phyloP scores from a whole-genome alignment of 2,888 invertebrate genomes.

The Drymonia ruficornis region DNA sequence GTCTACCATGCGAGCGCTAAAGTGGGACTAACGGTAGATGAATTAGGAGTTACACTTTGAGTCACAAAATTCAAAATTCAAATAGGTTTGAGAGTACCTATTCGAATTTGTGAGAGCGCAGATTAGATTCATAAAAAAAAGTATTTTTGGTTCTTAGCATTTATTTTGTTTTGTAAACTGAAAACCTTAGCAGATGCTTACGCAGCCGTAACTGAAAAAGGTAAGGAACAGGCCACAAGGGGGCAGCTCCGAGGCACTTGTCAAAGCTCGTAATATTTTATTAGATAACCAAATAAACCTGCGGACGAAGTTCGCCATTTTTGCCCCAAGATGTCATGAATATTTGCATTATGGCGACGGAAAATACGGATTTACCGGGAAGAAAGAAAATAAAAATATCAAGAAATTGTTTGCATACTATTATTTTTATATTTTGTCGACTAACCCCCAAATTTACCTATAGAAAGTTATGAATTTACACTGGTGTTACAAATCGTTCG shows the following conservation, averaged over 20 bases:
- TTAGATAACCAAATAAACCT: conserved; percentile 82
- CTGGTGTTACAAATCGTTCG: no score
- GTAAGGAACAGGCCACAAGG: conserved; percentile 64
- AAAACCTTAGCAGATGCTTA: conserved; percentile 55
- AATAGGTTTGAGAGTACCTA: no score
- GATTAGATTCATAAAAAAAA: no score
- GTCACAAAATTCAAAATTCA: no score
- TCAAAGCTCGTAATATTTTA: conserved; percentile 83
- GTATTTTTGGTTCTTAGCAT: conserved; percentile 5
- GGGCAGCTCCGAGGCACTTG: conserved; percentile 74
- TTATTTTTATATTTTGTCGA: no score
- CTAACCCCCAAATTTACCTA: no score
- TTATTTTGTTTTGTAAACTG: conserved; percentile 49
- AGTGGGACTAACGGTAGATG: no score
- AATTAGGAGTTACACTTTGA: no score
- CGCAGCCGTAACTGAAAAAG: conserved; percentile 66
- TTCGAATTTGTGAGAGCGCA: no score
- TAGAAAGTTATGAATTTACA: no score
- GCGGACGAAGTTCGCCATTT: conserved; percentile 62
- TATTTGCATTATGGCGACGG: conserved; percentile 31
- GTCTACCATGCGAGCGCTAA: no score
- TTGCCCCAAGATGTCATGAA: conserved; percentile 46
- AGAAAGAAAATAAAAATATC: not conserved
- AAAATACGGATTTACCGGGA: conserved; percentile 27
- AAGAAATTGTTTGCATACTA: no score